Evolutionary conservation across 2,888 invertebrate genomes (phyloP).

Genomic region (Chorisops tibialis): DNA sequence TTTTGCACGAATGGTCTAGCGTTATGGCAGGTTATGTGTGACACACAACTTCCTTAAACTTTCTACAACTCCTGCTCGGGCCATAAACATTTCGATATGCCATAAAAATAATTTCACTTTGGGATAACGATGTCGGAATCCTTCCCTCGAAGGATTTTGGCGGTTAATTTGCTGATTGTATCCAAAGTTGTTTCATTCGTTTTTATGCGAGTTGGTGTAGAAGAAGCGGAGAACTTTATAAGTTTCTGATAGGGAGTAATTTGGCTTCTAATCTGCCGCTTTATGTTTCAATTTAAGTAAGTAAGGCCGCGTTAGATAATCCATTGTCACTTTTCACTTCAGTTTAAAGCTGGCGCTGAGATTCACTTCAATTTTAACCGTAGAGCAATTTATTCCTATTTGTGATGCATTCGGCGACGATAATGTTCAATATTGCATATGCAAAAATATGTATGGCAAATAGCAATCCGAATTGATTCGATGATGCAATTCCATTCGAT

Average conservation of each 20-base stretch:
- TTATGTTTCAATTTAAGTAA: too few species aligned
- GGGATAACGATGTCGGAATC: neutral
- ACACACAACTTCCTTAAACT: slow-evolving; percentile 31
- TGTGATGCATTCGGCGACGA: neutral
- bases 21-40: slow-evolving; percentile 28
- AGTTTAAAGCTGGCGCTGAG: too few species aligned
- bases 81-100: slow-evolving; percentile 23
- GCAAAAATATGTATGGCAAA: slow-evolving; percentile 33
- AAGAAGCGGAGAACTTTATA: neutral
- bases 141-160: neutral
- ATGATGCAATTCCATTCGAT: slow-evolving; percentile 16
- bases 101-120: slow-evolving; percentile 16
- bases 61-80: slow-evolving; percentile 18
- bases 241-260: neutral
- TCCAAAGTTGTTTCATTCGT: slow-evolving; percentile 6
- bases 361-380: too few species aligned
- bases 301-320: too few species aligned
- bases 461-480: slow-evolving; percentile 18
- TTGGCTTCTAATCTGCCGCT: too few species aligned
- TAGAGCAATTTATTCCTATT: too few species aligned
- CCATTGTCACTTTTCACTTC: too few species aligned
- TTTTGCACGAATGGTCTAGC: slow-evolving; percentile 29
- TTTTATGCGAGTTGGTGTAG: neutral
- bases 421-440: slow-evolving; percentile 23
- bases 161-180: slow-evolving; percentile 24